These are phyloP conservation scores for Pseudopodoces humilis DNA, from an alignment of 2,113 vertebrate species.

Conservation along the genomic window DNA sequence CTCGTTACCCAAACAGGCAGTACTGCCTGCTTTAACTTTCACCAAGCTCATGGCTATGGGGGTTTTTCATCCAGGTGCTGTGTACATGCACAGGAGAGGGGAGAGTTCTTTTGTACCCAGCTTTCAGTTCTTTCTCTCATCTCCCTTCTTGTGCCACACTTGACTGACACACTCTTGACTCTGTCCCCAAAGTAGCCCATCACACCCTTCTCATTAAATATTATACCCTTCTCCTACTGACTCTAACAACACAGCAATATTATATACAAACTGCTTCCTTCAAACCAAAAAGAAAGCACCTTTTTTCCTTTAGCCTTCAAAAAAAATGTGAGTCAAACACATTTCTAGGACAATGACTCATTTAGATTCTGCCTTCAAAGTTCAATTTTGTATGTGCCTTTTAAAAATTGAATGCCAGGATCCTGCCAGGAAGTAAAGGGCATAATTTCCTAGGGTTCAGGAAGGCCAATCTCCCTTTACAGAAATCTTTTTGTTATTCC, in stretches of 20 bases:
- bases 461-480: not conserved
- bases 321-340: not conserved
- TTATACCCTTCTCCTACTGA: not conserved
- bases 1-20: slow-evolving; percentile 29
- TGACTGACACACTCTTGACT: not conserved
- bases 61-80: slow-evolving; percentile 9
- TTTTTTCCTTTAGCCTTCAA: not conserved
- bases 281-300: not conserved
- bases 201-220: not conserved
- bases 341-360: not conserved
- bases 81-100: not conserved
- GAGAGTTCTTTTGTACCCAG: not conserved
- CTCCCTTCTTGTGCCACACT: not conserved
- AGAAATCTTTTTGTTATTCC: slow-evolving; percentile 8
- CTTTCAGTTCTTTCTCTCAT: not conserved
- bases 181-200: not conserved
- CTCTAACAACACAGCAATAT: not conserved
- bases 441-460: not conserved
- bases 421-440: not conserved
- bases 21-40: not conserved
- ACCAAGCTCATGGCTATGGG: not conserved
- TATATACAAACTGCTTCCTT: not conserved
- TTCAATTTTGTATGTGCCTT: not conserved
- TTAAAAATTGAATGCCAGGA: not conserved
- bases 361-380: not conserved